Evolutionary conservation across 2,113 vertebrate genomes (phyloP).

Genomic region (Centropristis striata): DNA sequence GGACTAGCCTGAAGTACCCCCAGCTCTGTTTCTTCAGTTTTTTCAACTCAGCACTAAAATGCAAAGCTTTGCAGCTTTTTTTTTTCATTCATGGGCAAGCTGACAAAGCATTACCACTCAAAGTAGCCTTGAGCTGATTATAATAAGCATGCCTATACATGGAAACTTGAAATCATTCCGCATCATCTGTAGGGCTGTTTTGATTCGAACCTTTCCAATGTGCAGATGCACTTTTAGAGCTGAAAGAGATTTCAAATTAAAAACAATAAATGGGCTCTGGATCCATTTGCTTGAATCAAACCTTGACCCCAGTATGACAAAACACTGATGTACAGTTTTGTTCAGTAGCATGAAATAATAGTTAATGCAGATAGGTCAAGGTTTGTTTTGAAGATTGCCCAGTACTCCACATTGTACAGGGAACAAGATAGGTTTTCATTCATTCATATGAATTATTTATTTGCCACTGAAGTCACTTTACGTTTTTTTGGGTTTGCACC

Average conservation of each 20-base stretch:
- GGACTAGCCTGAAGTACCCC: slow-evolving; percentile 7
- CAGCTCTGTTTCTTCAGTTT: slow-evolving; percentile 25
- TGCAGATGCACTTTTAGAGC: not conserved
- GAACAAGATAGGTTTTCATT: not conserved
- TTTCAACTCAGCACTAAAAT: slow-evolving; percentile 45
- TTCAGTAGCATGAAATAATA: no score
- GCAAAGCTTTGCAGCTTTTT: slow-evolving; percentile 31
- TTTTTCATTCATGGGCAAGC: slow-evolving; percentile 20
- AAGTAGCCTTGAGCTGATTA: slow-evolving; percentile 30
- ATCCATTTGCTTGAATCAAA: slow-evolving; percentile 4
- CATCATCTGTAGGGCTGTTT: not conserved
- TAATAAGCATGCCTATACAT: slow-evolving; percentile 29
- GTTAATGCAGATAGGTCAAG: not conserved
- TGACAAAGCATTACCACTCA: slow-evolving; percentile 43
- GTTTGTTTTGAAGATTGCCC: not conserved
- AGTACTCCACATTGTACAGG: not conserved
- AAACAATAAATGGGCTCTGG: not conserved
- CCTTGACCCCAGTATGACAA: not conserved
- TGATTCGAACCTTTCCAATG: not conserved
- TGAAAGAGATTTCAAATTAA: not conserved
- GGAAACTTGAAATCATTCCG: not conserved
- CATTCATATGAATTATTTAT: slow-evolving; percentile 35
- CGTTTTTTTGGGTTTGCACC: slow-evolving; percentile 27
- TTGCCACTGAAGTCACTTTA: slow-evolving; percentile 22
- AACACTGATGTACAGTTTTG: not conserved